Evolutionary conservation across 2,797 vertebrate species (phyloP), one percentile per base, ranked within the genome.

Genomic region (Sebastes nivosus): DNA sequence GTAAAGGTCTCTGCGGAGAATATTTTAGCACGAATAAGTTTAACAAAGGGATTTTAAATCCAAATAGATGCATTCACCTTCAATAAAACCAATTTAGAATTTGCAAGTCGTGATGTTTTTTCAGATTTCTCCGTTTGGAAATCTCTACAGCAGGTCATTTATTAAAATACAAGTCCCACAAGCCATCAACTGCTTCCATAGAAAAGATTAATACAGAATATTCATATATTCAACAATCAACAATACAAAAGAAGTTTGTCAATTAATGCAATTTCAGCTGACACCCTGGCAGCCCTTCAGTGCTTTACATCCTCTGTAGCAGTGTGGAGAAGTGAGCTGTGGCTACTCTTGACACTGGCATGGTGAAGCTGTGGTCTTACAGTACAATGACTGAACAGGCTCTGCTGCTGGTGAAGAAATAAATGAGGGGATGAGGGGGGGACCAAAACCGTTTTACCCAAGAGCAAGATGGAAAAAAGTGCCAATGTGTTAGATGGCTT

Each of bases 201-300:
- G 80, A 92, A 93, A 93, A 91, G 42, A 90, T 89, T 78, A 93
- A 92, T 90, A 91, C 87, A 94, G 90, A 91, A 89, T 81, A 88
- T 85, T 87, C 64, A 38, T 42, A 64, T 64, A 65, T 25, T 42
- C 22, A 14, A 38, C 32, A 38, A 38, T 38, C n/a, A 90, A 90
- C 89, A 89, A 92, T 94, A 93, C 89, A 93, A 93, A 93, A 93
- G 30, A 82, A 85, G 81, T 87, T 86, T 79, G 69, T 90, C 75
- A 78, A 88, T 83, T 57, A 72, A 91, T 83, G 86, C 82, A 79
- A 87, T 83, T 84, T 89, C 67, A 89, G 88, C 77, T 70, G 88
- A 92, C 83, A 87, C 77, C 82, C 67, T 67, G 61, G 79, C 90
- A 93, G 92, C 90, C 89, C 80, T 85, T 90, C 85, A 84, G 85